Percentiles rank a stretch among this genome's conserved stretches.
Evolutionary conservation across 37 sponge, comb jelly and placozoan genomes (phyloP).

Genomic region (Cliona cf. orientalis): DNA sequence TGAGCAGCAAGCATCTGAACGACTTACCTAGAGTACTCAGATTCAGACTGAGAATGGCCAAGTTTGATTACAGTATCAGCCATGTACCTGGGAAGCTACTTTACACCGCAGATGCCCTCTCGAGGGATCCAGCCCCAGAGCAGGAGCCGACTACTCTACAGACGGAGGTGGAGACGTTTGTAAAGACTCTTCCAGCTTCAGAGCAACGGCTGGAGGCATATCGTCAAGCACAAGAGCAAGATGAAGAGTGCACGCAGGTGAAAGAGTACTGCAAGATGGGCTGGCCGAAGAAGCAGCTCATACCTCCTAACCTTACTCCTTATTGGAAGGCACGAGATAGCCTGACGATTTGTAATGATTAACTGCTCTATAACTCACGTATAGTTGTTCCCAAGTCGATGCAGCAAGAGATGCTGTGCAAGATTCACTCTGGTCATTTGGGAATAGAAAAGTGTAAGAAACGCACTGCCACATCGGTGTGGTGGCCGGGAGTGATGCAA

Average conservation of each 20-base stretch:
- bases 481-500: slow-evolving; percentile 40
- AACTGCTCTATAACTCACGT: slow-evolving; percentile 10
- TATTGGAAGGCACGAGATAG: slow-evolving; percentile 30
- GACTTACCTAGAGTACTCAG: slow-evolving; percentile 26
- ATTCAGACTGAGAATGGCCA: slow-evolving; percentile 36
- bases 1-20: slow-evolving; percentile 33
- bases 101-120: slow-evolving; percentile 56
- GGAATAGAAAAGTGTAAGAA: slow-evolving; percentile 23
- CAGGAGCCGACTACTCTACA: neutral
- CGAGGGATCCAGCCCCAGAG: slow-evolving; percentile 30
- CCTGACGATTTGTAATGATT: slow-evolving; percentile 5
- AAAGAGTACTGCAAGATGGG: slow-evolving; percentile 25
- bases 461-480: slow-evolving; percentile 18
- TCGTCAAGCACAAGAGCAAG: slow-evolving; percentile 36
- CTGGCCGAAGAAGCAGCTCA: slow-evolving; percentile 16
- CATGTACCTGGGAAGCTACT: slow-evolving; percentile 46
- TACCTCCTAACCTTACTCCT: neutral
- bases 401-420: slow-evolving; percentile 21
- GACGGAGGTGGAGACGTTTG: slow-evolving; percentile 21
- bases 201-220: slow-evolving; percentile 6
- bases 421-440: slow-evolving; percentile 46
- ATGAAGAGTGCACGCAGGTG: slow-evolving; percentile 1
- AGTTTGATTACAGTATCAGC: slow-evolving; percentile 28
- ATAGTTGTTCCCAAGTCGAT: slow-evolving; percentile 45
- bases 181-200: neutral